These are phyloP conservation scores for Akabosia matsudoensis DNA, from an alignment of 1,140 invertebrate genomes.

Conservation along the genomic window DNA sequence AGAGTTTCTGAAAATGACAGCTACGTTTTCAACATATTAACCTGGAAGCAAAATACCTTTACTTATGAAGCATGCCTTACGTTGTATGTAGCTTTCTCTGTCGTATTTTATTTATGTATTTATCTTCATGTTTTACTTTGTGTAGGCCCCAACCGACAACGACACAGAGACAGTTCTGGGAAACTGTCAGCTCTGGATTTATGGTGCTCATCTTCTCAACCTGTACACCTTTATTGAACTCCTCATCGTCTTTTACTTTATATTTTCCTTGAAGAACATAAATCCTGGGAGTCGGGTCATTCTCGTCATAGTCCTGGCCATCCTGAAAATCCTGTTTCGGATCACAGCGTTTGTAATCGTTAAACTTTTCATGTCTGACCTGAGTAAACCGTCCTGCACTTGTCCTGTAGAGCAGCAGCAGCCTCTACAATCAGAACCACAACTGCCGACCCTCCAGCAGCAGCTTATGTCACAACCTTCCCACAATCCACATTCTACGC, in stretches of 20 bases:
- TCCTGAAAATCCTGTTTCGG: slow-evolving; percentile 32
- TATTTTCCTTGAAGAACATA: not conserved
- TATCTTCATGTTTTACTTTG: no score
- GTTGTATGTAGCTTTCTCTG: no score
- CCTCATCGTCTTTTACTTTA: slow-evolving; percentile 26
- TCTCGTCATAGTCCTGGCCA: slow-evolving; percentile 25
- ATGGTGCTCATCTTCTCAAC: slow-evolving; percentile 33
- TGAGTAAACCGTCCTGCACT: slow-evolving; percentile 33
- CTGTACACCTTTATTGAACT: slow-evolving; percentile 34
- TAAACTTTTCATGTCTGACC: slow-evolving; percentile 36
- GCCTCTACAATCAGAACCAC: not conserved
- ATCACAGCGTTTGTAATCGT: slow-evolving; percentile 21
- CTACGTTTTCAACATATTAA: no score
- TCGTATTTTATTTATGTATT: no score
- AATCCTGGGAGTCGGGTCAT: slow-evolving; percentile 23
- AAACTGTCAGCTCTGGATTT: slow-evolving; percentile 38
- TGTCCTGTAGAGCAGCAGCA: slow-evolving; percentile 27
- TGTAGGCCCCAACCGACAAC: not conserved
- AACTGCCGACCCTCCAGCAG: not conserved
- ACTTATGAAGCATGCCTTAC: no score
- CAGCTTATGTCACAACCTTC: not conserved
- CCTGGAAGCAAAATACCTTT: no score
- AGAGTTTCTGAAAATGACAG: no score
- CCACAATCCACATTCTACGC: not conserved
- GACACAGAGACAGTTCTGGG: slow-evolving; percentile 34